Percentiles rank a stretch among this genome's conserved stretches.
phyloP scores from a whole-genome alignment of 2,888 invertebrate genomes.

The Dysmachus trigonus region DNA sequence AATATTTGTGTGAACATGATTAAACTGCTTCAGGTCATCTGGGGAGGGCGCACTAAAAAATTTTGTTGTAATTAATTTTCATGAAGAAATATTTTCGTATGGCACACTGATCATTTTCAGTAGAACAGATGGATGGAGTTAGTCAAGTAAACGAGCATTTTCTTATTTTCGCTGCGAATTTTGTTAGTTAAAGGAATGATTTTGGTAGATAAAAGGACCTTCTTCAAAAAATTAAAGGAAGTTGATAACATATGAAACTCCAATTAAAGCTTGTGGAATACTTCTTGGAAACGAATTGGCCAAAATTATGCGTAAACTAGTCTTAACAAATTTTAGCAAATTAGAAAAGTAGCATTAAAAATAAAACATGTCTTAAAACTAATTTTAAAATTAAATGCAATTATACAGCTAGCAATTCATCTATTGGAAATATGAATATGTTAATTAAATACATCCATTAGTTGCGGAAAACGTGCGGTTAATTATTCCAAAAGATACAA shows the following conservation, averaged over 20 bases:
- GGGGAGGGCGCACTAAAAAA: not conserved
- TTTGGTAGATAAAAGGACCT: not conserved
- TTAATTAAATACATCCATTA: not conserved
- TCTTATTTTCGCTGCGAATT: not conserved
- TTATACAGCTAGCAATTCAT: not conserved
- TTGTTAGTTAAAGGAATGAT: not conserved
- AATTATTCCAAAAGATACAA: conserved; percentile 5
- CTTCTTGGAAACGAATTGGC: not conserved
- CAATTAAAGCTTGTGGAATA: not conserved
- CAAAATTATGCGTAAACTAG: not conserved
- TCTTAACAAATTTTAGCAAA: not conserved
- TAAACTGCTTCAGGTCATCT: not conserved
- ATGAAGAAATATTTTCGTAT: not conserved
- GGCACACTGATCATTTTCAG: not conserved
- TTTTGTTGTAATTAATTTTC: not conserved
- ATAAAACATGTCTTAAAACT: not conserved
- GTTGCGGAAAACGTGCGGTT: not conserved
- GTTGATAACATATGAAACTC: not conserved
- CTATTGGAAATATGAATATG: not conserved
- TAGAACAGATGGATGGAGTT: not conserved
- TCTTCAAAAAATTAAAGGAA: not conserved
- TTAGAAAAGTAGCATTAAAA: not conserved
- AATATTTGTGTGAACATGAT: not conserved
- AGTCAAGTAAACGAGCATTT: not conserved
- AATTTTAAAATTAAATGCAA: not conserved